Conservation (phyloP, 2,113 vertebrate species). For the Apistogramma diplotaenia region DNA sequence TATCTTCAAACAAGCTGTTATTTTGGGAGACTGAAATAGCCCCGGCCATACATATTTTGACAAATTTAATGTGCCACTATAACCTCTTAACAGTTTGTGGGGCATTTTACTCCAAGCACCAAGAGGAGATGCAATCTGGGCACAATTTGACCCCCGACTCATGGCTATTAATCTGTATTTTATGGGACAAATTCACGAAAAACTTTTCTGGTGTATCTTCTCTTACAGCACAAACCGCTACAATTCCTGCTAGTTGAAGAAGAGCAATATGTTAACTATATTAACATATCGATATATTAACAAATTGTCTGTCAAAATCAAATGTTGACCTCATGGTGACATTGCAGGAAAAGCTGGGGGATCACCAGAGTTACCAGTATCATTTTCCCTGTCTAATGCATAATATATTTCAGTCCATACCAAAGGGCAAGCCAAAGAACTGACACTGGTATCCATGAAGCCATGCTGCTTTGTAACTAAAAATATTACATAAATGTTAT, state of each 20-base stretch:
- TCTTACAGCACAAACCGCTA: background rate
- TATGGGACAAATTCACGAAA: constrained; percentile 5
- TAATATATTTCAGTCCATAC: background rate
- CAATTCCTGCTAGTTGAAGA: background rate
- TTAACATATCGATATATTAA: too few species aligned
- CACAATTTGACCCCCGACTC: constrained; percentile 40
- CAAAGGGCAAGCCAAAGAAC: background rate
- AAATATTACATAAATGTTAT: background rate
- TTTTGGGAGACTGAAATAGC: constrained; percentile 36
- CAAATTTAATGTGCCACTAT: constrained; percentile 50
- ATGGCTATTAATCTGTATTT: constrained; percentile 36
- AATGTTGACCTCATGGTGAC: background rate
- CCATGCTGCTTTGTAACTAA: background rate
- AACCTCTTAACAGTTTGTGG: constrained; percentile 55
- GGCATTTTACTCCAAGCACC: constrained; percentile 51
- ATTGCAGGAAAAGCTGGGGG: background rate
- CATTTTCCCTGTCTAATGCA: background rate
- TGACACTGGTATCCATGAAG: background rate
- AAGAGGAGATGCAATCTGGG: constrained; percentile 41
- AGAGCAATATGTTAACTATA: too few species aligned
- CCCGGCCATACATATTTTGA: constrained; percentile 56
- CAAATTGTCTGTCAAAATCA: background rate
- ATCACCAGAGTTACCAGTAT: fast-evolving
- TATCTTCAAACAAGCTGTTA: constrained; percentile 25
- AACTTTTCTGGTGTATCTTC: background rate